Evolutionary conservation across 2,888 invertebrate species (phyloP).

Genomic region (Noctua janthina): DNA sequence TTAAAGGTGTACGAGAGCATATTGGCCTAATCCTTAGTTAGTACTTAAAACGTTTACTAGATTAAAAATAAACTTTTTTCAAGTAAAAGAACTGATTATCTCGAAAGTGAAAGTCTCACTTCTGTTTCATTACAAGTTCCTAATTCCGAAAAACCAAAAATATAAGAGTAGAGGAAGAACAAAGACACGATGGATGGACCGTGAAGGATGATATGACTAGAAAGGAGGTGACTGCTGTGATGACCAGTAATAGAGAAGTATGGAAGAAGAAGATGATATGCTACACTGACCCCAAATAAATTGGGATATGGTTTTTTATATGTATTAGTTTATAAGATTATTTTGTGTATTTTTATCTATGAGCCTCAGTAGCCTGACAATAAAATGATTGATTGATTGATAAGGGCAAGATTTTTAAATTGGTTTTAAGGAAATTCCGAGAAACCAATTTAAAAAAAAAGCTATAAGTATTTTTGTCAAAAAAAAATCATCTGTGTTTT

Average conservation of each 20-base stretch:
- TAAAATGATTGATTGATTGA: no score
- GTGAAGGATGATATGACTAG: not conserved
- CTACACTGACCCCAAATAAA: not conserved
- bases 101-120: no score
- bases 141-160: not conserved
- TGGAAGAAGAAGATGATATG: not conserved
- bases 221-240: not conserved
- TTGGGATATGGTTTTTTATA: no score
- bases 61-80: no score
- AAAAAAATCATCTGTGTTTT: not conserved
- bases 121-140: not conserved
- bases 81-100: no score
- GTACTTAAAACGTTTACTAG: no score
- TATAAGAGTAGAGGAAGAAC: not conserved
- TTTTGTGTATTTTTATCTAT: no score
- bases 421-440: not conserved
- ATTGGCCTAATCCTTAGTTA: not conserved
- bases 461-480: not conserved
- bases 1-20: no score
- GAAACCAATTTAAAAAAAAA: not conserved
- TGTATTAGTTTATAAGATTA: no score
- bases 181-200: not conserved
- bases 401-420: no score
- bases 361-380: no score
- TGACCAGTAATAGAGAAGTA: not conserved